Conservation (phyloP, 1,140 invertebrate genomes). For the Manduca sexta region DNA sequence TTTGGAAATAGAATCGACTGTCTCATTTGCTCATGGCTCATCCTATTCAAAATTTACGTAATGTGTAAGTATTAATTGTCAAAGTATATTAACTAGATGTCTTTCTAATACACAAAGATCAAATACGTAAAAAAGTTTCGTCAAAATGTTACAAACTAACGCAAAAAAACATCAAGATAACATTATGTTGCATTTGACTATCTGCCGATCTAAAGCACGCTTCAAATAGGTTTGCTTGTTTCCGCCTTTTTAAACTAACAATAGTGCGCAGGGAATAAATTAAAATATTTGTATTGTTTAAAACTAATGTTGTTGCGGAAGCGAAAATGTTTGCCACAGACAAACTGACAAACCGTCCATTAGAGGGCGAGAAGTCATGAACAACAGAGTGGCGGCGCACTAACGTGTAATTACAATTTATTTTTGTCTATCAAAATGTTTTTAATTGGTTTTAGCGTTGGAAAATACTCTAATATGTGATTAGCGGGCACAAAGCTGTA, state of each 20-base stretch:
- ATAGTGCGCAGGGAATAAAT: constrained; percentile 22
- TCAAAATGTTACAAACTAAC: constrained; percentile 6
- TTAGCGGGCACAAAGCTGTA: constrained; percentile 60
- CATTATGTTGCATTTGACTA: constrained; percentile 2
- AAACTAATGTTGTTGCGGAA: constrained; percentile 32
- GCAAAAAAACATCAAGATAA: constrained; percentile 2
- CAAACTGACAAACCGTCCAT: constrained; percentile 38
- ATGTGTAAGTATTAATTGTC: too few species aligned
- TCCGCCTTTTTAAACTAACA: constrained; percentile 21
- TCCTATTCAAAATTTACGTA: too few species aligned
- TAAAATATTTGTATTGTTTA: constrained; percentile 21
- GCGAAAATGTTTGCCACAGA: constrained; percentile 43
- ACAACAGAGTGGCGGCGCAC: constrained; percentile 32
- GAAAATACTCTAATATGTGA: constrained; percentile 62
- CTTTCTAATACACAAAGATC: too few species aligned
- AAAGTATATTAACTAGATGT: too few species aligned
- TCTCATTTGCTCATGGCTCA: too few species aligned
- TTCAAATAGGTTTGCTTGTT: constrained; percentile 18
- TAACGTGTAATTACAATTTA: constrained; percentile 49
- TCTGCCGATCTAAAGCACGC: constrained; percentile 4
- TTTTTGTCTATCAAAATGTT: constrained; percentile 71
- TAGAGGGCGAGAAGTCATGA: constrained; percentile 24
- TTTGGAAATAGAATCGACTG: too few species aligned
- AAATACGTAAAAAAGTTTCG: too few species aligned
- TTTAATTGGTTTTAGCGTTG: constrained; percentile 65